Evolutionary conservation across 2,113 vertebrate genomes (phyloP).

Genomic region (Tringa solitaria): DNA sequence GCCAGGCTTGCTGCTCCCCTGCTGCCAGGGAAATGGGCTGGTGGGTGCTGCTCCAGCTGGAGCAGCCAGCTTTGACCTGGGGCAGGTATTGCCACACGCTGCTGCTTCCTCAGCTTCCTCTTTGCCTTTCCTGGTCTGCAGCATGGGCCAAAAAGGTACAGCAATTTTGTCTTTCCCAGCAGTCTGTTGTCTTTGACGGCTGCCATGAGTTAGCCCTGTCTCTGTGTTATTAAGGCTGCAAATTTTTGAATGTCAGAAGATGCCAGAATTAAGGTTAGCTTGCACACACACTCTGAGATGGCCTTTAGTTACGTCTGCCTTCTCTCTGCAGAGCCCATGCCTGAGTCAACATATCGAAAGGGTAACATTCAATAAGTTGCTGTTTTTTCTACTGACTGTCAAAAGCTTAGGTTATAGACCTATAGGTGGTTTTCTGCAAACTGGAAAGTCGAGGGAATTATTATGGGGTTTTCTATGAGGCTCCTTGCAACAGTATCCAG

Average conservation of each 20-base stretch:
- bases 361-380: neutral
- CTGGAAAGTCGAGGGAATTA: neutral
- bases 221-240: neutral
- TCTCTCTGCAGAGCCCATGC: neutral
- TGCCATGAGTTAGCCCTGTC: neutral
- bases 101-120: neutral
- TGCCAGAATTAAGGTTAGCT: neutral
- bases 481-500: neutral
- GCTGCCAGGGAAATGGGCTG: neutral
- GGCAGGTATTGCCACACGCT: rapidly evolving
- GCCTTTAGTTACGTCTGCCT: neutral
- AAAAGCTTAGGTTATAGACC: neutral
- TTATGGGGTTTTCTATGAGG: neutral
- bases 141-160: neutral
- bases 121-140: neutral
- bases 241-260: neutral
- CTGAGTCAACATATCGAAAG: neutral
- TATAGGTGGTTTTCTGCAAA: neutral
- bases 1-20: neutral
- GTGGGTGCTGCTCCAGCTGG: neutral
- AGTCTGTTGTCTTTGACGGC: neutral
- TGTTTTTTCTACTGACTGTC: neutral
- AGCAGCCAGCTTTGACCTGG: neutral
- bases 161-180: neutral
- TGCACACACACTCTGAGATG: neutral